Evolutionary conservation across 2,888 invertebrate genomes (phyloP), one percentile per base, ranked within the genome.

Genomic region (Drosophila atroscutellata): DNA sequence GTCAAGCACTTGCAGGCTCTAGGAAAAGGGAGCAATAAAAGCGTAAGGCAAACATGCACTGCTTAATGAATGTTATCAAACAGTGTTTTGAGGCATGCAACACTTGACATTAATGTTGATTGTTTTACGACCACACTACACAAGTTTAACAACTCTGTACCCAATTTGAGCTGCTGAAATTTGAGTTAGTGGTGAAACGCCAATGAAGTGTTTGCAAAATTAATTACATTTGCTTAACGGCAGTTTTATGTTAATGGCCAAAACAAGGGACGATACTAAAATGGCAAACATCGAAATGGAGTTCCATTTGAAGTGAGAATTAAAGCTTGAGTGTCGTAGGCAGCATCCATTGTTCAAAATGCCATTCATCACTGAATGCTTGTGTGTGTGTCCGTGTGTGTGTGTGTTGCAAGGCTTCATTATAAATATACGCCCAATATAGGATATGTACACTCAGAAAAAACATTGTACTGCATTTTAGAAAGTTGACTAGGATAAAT

Each of bases 211-310:
- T 18, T 54, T 45, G 34, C 62, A 69, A 67, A 80, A 78, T 75
- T 78, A 81, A 80, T 80, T 80, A 78, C 75, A 68, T 63, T 78
- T 65, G 63, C 47, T 78, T 81, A 80, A 81, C 75, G 81, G 75
- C 64, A 72, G 63, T 62, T 67, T 72, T 63, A 75, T 71, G 75
- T 75, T 77, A 68, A 80, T 80, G 74, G 56, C 26, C 15, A 36
- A 70, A 42, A 59, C 57, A 51, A 66, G 60, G 54, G 42, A 63
- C 56, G 66, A 77, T 68, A 68, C 73, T 72, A 58, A 81, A 82
- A 78, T 72, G 62, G 61, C 69, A 56, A 75, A 59, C 62, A 78
- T 71, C 65, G 70, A 76, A 80, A 79, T 66, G 61, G 50, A 66
- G 57, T 32, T 34, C 50, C 55, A 42, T 36, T 54, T 13, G 45